Evolutionary conservation across 1,140 invertebrate species (phyloP).

Genomic region (Drosophila biarmipes): DNA sequence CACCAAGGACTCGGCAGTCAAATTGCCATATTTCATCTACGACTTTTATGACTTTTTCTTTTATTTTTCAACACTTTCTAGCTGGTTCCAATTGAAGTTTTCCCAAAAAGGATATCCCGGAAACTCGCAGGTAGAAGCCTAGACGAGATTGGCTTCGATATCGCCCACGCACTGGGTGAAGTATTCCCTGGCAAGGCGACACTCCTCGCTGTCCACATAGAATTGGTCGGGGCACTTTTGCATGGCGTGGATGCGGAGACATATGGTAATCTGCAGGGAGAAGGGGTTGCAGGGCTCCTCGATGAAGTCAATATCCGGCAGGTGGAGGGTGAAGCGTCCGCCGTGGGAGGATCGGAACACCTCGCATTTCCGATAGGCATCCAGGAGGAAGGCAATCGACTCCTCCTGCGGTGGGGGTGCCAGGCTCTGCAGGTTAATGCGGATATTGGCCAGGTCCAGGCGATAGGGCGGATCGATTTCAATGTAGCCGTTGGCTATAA

Average conservation of each 20-base stretch:
- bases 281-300: slow-evolving; percentile 63
- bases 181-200: slow-evolving; percentile 50
- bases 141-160: slow-evolving; percentile 49
- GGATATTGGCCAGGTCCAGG: slow-evolving; percentile 52
- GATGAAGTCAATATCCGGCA: slow-evolving; percentile 67
- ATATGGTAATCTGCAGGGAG: slow-evolving; percentile 60
- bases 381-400: slow-evolving; percentile 49
- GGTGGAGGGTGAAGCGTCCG: slow-evolving; percentile 43
- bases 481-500: slow-evolving; percentile 53
- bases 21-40: slow-evolving; percentile 80
- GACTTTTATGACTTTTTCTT: slow-evolving; percentile 76
- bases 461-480: slow-evolving; percentile 63
- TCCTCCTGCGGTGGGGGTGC: slow-evolving; percentile 50
- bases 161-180: slow-evolving; percentile 62
- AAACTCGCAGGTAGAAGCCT: slow-evolving; percentile 19
- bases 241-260: slow-evolving; percentile 62
- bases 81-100: slow-evolving; percentile 46
- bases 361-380: slow-evolving; percentile 53
- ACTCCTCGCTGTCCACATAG: slow-evolving; percentile 44
- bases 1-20: slow-evolving; percentile 47
- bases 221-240: slow-evolving; percentile 64
- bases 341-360: slow-evolving; percentile 43
- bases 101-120: slow-evolving; percentile 20
- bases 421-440: slow-evolving; percentile 34
- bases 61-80: slow-evolving; percentile 46